Conservation (phyloP, 2,797 vertebrate genomes). For the Adrianichthys oophorus region DNA sequence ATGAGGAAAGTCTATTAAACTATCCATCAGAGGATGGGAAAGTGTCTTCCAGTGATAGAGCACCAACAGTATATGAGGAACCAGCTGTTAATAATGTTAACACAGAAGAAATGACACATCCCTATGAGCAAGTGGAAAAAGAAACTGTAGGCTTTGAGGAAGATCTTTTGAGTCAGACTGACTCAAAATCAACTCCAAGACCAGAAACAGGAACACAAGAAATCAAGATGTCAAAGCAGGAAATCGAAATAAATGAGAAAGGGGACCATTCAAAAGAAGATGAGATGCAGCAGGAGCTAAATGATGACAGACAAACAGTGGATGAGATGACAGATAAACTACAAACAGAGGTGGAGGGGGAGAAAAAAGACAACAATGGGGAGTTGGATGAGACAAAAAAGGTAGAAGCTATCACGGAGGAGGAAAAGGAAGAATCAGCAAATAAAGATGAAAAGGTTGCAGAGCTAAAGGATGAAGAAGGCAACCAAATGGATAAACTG, state of each 20-base stretch:
- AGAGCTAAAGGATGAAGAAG: neutral
- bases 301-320: neutral
- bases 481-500: neutral
- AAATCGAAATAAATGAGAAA: neutral
- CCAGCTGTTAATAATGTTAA: neutral
- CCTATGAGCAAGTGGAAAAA: conserved; percentile 6
- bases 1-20: neutral
- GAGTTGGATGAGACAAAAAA: neutral
- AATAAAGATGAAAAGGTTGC: neutral
- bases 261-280: neutral
- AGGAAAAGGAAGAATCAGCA: neutral
- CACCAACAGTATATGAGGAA: conserved; percentile 1
- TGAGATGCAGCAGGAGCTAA: neutral
- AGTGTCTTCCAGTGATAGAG: conserved; percentile 1
- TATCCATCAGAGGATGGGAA: conserved; percentile 10
- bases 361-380: neutral
- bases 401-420: neutral
- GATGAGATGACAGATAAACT: neutral
- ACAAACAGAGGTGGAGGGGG: neutral
- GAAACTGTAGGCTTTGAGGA: conserved; percentile 2
- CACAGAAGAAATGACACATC: neutral
- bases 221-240: neutral
- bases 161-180: conserved; percentile 4
- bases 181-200: conserved; percentile 1
- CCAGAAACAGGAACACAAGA: neutral